Percentiles rank a stretch among this genome's conserved stretches.
These are phyloP conservation scores for Mycetomoellerius zeteki DNA, from an alignment of 1,140 invertebrate species.

Conservation along the genomic window DNA sequence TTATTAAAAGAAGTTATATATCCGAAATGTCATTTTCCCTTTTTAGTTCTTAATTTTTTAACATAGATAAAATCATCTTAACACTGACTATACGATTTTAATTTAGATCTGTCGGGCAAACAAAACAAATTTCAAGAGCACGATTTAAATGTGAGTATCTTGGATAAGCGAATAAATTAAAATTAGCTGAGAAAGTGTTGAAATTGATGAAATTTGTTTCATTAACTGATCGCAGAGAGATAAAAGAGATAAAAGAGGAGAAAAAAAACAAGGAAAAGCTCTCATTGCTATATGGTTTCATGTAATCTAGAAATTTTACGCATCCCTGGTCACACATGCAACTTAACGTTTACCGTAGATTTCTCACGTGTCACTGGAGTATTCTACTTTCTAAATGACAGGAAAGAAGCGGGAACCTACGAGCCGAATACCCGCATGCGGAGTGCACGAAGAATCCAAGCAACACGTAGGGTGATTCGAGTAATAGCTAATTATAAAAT, in stretches of 20 bases:
- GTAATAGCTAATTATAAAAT: not conserved
- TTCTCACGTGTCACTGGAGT: constrained; percentile 38
- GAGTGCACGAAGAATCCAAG: not conserved
- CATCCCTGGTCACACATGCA: not conserved
- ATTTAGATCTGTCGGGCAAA: not conserved
- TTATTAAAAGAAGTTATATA: not conserved
- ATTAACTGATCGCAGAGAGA: not conserved
- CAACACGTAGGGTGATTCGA: not conserved
- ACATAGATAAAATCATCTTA: not conserved
- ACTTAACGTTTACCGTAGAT: constrained; percentile 31
- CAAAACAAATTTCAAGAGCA: not conserved
- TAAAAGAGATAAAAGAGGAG: not conserved
- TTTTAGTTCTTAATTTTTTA: not conserved
- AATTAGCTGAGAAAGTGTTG: not conserved
- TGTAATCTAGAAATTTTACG: constrained; percentile 11
- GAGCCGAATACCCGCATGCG: not conserved
- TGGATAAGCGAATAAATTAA: not conserved
- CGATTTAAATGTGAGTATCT: not conserved
- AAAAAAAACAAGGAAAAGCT: not conserved
- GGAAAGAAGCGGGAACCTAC: constrained; percentile 20
- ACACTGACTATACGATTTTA: not conserved
- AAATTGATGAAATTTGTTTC: not conserved
- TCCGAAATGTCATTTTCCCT: not conserved
- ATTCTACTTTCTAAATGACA: constrained; percentile 41
- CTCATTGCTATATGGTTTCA: not conserved